Base-by-base conservation (phyloP, 2,113 vertebrate genomes). In the Marcusenius ussheri region DNA sequence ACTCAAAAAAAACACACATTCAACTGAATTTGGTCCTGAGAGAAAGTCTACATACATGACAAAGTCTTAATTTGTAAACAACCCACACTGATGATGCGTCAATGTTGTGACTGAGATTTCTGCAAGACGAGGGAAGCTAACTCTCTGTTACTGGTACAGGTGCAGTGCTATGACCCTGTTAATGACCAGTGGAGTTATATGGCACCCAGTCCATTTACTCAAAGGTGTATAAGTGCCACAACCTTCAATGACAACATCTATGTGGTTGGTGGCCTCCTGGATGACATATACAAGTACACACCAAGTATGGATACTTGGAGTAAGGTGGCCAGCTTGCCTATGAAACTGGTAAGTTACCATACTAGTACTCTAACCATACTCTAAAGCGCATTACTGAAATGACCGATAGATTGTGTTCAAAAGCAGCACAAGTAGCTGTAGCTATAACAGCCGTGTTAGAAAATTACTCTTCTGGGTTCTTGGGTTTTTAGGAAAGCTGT, bases 161-260 rank as follows among this genome's bases (percentile, higher is more conserved):
- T 97, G 9, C 97, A 97, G 90, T 96, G 96, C 89, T 97, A 96
- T 0, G 90, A 97, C 89, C 96, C 96, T 3, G 90, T 93, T 87
- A 92, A 93, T 1, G 91, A 96, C 49, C 92, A n/a, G n/a, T 97
- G 97, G 97, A 94, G 85, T 0, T 93, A 94, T 0, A 53, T 93
- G 91, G 91, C 95, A 1, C 92, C 94, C 4, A 94, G 95, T 0
- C 97, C 96, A 2, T 97, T 97, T 91, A 92, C 93, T 45, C 96
- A 96, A 91, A 89, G 96, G 0, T 96, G 96, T 90, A 94, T 96
- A 3, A 96, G 92, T 9, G 96, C 96, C 0, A 94, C 95, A 47
- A 92, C 95, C 47, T 89, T 97, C 24, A 94, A 96, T 19, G 93
- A 93, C 66, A 93, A 88, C 9, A 95, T 97, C 83, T 97, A 97